Percentiles rank a stretch among this genome's conserved stretches.
These are phyloP conservation scores for Hirtodrosophila confusa DNA, from an alignment of 2,888 invertebrate genomes.

Conservation along the genomic window DNA sequence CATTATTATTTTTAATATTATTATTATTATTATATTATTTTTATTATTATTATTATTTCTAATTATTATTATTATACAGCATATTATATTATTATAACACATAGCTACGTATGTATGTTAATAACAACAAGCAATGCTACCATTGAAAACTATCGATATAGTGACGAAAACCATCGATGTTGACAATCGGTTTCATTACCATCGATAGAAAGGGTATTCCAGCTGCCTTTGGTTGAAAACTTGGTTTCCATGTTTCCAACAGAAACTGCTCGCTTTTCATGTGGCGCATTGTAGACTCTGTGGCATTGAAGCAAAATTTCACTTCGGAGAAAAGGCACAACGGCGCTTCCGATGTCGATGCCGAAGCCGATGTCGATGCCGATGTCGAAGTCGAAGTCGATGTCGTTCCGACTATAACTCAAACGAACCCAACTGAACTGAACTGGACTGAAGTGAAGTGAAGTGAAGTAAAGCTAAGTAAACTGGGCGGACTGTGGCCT, in stretches of 20 bases:
- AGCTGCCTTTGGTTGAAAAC: background rate
- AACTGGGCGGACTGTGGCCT: slow-evolving; percentile 31
- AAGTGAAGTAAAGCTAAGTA: slow-evolving; percentile 14
- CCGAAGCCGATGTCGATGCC: background rate
- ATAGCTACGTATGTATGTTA: too few relatives aligned
- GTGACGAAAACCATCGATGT: too few relatives aligned
- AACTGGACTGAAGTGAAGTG: slow-evolving; percentile 13
- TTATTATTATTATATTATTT: too few relatives aligned
- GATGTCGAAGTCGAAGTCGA: too few relatives aligned
- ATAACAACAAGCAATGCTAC: too few relatives aligned
- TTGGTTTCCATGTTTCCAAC: slow-evolving; percentile 3
- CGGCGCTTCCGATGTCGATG: slow-evolving; percentile 33
- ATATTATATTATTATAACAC: too few relatives aligned
- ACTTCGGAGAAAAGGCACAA: slow-evolving; percentile 68
- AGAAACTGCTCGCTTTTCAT: slow-evolving; percentile 22
- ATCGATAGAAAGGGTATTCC: slow-evolving; percentile 10
- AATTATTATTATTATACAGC: too few relatives aligned
- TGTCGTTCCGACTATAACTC: too few relatives aligned
- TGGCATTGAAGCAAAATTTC: slow-evolving; percentile 69
- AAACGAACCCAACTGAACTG: slow-evolving; percentile 6
- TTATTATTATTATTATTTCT: too few relatives aligned
- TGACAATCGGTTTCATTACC: too few relatives aligned
- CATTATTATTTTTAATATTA: too few relatives aligned
- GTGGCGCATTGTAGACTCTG: slow-evolving; percentile 55
- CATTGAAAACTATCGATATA: too few relatives aligned